Conservation (phyloP, 2,888 invertebrate species). For the Drosophila differens region DNA sequence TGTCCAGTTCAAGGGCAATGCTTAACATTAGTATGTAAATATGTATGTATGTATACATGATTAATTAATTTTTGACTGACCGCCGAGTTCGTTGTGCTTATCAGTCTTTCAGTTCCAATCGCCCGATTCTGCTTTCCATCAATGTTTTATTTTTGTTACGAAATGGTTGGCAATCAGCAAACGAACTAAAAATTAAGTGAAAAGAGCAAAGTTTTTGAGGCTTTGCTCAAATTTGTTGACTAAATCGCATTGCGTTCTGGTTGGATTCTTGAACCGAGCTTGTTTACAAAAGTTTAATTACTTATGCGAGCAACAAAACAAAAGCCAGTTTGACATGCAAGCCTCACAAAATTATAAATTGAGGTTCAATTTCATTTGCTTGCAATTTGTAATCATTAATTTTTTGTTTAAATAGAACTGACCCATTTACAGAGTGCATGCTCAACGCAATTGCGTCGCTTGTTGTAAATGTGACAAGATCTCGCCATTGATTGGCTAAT, state of each 20-base stretch:
- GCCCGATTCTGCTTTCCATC: slow-evolving; percentile 23
- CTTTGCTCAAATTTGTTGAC: slow-evolving; percentile 27
- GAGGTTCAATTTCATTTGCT: neutral
- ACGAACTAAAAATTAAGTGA: slow-evolving; percentile 8
- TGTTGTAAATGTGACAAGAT: slow-evolving; percentile 2
- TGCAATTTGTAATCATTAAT: neutral
- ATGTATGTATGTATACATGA: slow-evolving; percentile 8
- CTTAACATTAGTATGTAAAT: slow-evolving; percentile 1
- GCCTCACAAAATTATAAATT: neutral
- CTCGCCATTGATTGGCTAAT: slow-evolving; percentile 15
- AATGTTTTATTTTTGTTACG: slow-evolving; percentile 62
- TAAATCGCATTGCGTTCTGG: slow-evolving; percentile 31
- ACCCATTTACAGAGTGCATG: slow-evolving; percentile 28
- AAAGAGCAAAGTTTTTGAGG: slow-evolving; percentile 40
- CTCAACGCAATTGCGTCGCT: slow-evolving; percentile 10
- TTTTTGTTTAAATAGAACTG: neutral
- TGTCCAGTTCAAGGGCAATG: slow-evolving; percentile 39
- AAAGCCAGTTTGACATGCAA: neutral
- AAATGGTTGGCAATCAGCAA: slow-evolving; percentile 58
- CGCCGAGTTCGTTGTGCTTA: slow-evolving; percentile 43
- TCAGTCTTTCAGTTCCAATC: slow-evolving; percentile 34
- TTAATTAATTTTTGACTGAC: slow-evolving; percentile 13
- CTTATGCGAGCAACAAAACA: neutral
- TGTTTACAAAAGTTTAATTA: slow-evolving; percentile 13
- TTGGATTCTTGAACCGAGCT: slow-evolving; percentile 37